Base-by-base conservation (phyloP, 2,113 vertebrate genomes). In the Panthera tigris region DNA sequence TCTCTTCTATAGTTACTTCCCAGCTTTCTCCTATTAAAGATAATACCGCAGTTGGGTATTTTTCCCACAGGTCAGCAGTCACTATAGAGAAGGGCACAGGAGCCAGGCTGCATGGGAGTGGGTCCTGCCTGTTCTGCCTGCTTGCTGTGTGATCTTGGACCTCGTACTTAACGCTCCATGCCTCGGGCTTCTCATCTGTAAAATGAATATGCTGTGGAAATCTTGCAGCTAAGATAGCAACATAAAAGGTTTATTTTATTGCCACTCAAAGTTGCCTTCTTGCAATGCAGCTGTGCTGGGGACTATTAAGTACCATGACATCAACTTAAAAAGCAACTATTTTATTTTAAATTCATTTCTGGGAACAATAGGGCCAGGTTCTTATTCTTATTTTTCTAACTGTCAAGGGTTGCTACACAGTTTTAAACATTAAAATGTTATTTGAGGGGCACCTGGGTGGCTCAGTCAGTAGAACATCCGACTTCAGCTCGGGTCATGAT, bases 351-450 rank as follows among this genome's bases (percentile, higher is more conserved):
- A 92, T 94, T 85, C 16, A 93, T 90, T 95, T 83, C 81, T 97
- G 55, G 66, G 92, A 86, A 93, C 97, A 79, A 95, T 19, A 84
- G 83, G 79, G 36, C 91, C 91, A 82, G 95, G 82, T 90, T 73
- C 83, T 95, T 87, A 57, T 33, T 94, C 97, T 97, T 65, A 57
- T 78, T 86, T 57, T 89, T 96, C 87, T 92, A 93, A 96, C 94
- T 55, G 41, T 83, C 97, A 96, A 97, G 55, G 83, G 95, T 94
- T 88, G 96, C 23, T 41, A 95, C 85, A 71, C 45, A 97, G 76
- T 76, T 97, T 91, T 86, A 95, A 82, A 66, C 41, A 41, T 91
- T 97, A 89, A 96, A 87, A 95, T 18, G 76, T 95, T 89, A 92
- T 92, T 97, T 97, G 91, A 86, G 57, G 57, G 19, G 7, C 57